phyloP scores from a whole-genome alignment of 2,797 vertebrate genomes.

The Micromesistius poutassou region DNA sequence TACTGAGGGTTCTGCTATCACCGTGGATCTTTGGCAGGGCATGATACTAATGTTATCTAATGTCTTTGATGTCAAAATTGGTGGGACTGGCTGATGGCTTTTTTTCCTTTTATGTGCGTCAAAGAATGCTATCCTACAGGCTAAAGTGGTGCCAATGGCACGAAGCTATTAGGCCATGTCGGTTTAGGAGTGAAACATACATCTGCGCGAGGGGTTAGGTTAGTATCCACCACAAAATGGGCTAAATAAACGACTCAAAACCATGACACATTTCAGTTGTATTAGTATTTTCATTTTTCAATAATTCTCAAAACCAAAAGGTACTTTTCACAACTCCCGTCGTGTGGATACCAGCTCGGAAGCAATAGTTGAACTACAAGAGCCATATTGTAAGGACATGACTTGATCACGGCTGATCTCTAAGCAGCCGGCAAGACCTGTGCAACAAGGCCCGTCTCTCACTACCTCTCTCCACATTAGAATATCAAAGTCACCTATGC shows the following conservation, averaged over 20 bases:
- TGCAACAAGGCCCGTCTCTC: conserved; percentile 35
- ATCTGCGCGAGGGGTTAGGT: neutral
- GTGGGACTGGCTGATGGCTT: neutral
- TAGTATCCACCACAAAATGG: neutral
- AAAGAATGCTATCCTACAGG: neutral
- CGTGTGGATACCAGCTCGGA: neutral
- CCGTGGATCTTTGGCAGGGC: neutral
- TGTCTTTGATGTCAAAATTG: neutral
- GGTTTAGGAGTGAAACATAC: neutral
- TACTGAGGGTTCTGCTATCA: neutral
- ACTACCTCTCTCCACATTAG: conserved; percentile 41
- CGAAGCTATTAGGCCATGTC: neutral
- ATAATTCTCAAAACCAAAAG: neutral
- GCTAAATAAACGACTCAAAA: neutral
- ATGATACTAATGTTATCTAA: neutral
- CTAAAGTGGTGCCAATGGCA: neutral
- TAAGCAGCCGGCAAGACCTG: conserved; percentile 29
- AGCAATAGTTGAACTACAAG: neutral
- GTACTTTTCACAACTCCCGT: neutral
- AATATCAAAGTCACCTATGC: conserved; percentile 59
- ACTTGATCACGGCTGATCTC: neutral
- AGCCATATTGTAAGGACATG: neutral
- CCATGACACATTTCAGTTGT: neutral
- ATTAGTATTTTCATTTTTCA: neutral
- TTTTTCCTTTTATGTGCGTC: neutral